A percentile compares a stretch with the other conserved stretches of the same genome.
Evolutionary conservation across 1,140 invertebrate genomes (phyloP).

Genomic region (Luehdorfia chinensis): DNA sequence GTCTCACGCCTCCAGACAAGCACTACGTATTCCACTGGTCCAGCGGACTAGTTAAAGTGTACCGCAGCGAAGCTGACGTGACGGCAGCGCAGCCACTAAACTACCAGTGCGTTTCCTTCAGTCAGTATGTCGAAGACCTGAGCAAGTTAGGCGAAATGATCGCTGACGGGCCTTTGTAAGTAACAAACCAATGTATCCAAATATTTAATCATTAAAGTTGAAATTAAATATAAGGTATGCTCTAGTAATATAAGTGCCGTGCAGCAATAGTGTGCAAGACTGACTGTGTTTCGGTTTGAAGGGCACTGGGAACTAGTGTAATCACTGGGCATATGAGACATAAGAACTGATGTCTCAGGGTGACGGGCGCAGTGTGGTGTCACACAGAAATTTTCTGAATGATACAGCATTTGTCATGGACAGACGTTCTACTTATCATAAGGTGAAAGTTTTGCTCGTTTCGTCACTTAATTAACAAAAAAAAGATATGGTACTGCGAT

Average conservation of each 20-base stretch:
- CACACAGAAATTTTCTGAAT: too few species aligned
- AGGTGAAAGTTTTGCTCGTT: too few species aligned
- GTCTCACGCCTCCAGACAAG: constrained; percentile 81
- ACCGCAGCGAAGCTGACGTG: constrained; percentile 81
- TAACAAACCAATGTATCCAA: constrained; percentile 17
- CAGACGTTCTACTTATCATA: too few species aligned
- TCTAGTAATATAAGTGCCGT: neutral
- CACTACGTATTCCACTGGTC: constrained; percentile 84
- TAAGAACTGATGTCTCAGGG: too few species aligned
- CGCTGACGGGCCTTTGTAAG: constrained; percentile 94
- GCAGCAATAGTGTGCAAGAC: too few species aligned
- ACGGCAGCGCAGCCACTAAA: constrained; percentile 76
- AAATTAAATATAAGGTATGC: neutral
- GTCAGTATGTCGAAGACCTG: constrained; percentile 88
- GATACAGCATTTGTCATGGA: too few species aligned
- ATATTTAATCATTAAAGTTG: neutral
- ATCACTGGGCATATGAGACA: too few species aligned
- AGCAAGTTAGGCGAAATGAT: constrained; percentile 92
- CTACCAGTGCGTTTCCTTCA: constrained; percentile 85
- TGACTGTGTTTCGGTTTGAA: too few species aligned
- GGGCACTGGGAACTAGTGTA: too few species aligned
- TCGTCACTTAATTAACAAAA: too few species aligned
- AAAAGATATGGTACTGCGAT: too few species aligned
- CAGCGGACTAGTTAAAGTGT: constrained; percentile 91
- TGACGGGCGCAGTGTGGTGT: too few species aligned